These are phyloP conservation scores for Pegea sp. DNA, from an alignment of 23 tunicate species.

Conservation along the genomic window DNA sequence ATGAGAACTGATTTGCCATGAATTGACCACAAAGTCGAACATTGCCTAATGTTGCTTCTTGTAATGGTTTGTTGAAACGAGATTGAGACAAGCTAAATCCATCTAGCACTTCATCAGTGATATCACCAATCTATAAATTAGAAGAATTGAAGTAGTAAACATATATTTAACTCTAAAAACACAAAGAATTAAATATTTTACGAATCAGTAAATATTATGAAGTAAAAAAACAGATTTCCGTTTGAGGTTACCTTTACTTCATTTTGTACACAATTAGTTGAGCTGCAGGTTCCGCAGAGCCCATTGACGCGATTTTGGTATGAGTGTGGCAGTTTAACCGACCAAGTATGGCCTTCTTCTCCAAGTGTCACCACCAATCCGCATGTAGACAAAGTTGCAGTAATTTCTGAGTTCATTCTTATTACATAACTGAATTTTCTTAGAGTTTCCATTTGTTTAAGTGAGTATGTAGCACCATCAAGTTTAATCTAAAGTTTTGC, in stretches of 20 bases:
- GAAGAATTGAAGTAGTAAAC: too few relatives aligned
- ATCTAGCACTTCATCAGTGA: conserved; percentile 23
- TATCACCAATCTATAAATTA: conserved; percentile 17
- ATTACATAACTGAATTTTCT: conserved; percentile 20
- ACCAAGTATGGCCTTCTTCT: conserved; percentile 50
- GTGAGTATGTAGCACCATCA: conserved; percentile 11
- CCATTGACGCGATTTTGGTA: conserved; percentile 46
- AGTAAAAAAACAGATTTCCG: too few relatives aligned
- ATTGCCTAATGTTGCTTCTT: neutral
- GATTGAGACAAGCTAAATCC: conserved; percentile 7
- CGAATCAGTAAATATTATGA: too few relatives aligned
- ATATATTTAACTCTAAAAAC: too few relatives aligned
- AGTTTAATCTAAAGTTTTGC: conserved; percentile 24
- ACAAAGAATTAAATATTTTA: too few relatives aligned
- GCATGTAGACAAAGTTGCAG: conserved; percentile 12
- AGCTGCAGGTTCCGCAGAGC: conserved; percentile 76
- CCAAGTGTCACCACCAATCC: conserved; percentile 14
- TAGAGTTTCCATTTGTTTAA: neutral
- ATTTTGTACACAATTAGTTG: conserved; percentile 8
- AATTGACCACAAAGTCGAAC: neutral
- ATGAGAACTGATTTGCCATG: conserved; percentile 14
- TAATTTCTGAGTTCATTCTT: conserved; percentile 3
- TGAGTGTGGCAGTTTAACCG: conserved; percentile 28
- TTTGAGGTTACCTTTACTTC: conserved; percentile 21
- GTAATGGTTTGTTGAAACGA: conserved; percentile 3